Evolutionary conservation across 2,113 vertebrate species (phyloP), one percentile per base, ranked within the genome.

Genomic region (Deroptyus accipitrinus): DNA sequence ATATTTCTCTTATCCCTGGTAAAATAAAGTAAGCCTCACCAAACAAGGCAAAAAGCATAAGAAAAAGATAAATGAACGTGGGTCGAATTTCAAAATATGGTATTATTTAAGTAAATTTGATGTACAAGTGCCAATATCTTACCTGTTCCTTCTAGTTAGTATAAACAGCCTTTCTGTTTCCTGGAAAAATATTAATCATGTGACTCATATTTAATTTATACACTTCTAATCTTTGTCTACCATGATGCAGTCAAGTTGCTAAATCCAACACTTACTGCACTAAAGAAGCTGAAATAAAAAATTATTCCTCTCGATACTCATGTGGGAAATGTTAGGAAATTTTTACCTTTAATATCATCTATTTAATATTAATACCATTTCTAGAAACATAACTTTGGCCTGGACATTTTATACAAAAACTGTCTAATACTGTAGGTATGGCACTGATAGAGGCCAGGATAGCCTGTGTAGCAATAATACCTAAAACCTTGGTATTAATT

Each of bases 1-100:
- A 16, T 0, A 2, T n/a, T 35, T 59, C 13, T 37, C 12, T 1
- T 2, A 61, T 10, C 9, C 35, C 18, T 28, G 48, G 18, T 51
- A 75, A 92, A 92, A 72, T 64, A 84, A 72, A 82, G 46, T 23
- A 82, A 51, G 27, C 10, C 25, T 55, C 51, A 52, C 8, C 19
- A 84, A 94, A 75, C 18, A 91, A 84, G 33, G 30, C 86, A 42
- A 77, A 92, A 83, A 66, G 3, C 70, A 74, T 3, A 88, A 31
- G 7, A 51, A 75, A 90, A 84, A 80, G 23, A 24, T 8, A 8
- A 72, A 2, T 63, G 4, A 75, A 89, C 8, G 18, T 4, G 10
- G 5, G 27, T 5, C 6, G 62, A 66, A 23, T 55, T 82, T 87
- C 27, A 92, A 94, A 59, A 94, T 57, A 17, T 30, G 49, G 22